Percentiles rank a stretch among this genome's conserved stretches.
phyloP scores from a whole-genome alignment of 1,140 invertebrate genomes.

The Drosophila aff. region DNA sequence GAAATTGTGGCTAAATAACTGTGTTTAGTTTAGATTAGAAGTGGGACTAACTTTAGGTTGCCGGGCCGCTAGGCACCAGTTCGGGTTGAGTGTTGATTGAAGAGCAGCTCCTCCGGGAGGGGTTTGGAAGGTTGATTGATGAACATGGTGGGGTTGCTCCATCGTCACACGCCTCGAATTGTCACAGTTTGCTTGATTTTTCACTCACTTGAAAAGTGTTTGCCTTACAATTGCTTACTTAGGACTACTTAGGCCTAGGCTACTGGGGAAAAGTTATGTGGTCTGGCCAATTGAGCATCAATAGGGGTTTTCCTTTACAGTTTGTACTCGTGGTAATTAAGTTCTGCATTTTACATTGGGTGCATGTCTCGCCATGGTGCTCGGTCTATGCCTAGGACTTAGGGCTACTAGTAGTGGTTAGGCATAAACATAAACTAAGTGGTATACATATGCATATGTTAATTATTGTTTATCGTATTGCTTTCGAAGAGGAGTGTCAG shows the following conservation, averaged over 20 bases:
- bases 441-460: conserved; percentile 50
- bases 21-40: conserved; percentile 28
- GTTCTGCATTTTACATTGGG: conserved; percentile 77
- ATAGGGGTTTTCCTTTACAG: conserved; percentile 43
- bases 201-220: conserved; percentile 76
- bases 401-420: conserved; percentile 44
- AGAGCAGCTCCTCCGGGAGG: conserved; percentile 41
- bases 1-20: conserved; percentile 41
- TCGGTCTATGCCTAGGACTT: conserved; percentile 62
- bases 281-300: conserved; percentile 58
- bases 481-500: conserved; percentile 37
- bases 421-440: conserved; percentile 53
- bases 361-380: conserved; percentile 56
- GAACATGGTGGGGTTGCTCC: conserved; percentile 34
- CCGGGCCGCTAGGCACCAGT: conserved; percentile 10
- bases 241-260: conserved; percentile 35
- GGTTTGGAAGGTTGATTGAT: conserved; percentile 39
- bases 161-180: conserved; percentile 37
- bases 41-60: conserved; percentile 43
- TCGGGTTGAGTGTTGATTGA: conserved; percentile 72
- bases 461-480: conserved; percentile 75
- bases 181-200: conserved; percentile 68
- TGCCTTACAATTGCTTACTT: conserved; percentile 70
- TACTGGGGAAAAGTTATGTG: conserved; percentile 33
- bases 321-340: conserved; percentile 79